Base-by-base conservation (phyloP, 2,888 invertebrate species). In the Drosophila picticornis region DNA sequence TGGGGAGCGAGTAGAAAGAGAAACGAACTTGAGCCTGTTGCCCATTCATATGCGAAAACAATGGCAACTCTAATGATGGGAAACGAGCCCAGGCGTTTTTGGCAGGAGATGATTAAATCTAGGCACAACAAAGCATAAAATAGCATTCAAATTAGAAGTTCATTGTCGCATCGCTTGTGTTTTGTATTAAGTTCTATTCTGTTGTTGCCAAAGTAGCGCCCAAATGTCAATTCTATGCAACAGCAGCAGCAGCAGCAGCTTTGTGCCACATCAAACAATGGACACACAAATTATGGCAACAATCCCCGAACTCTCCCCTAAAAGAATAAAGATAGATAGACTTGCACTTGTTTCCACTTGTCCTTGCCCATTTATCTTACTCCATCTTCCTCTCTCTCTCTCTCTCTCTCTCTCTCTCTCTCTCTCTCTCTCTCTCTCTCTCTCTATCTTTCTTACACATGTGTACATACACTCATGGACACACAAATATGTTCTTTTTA, bases 91-190 rank as follows among this genome's bases (percentile, higher is more conserved):
- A 74, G 58, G 29, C 63, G 46, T 46, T 25, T 25, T 7, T 46
- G 46, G 46, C 57, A 67, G 72, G 60, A 80, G 71, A 87, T 89
- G 87, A 87, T 87, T 87, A 82, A 87, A 89, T 87, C 90, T 85
- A 71, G 43, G 69, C 40, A 77, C 77, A 81, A 87, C 87, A 87
- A 87, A 85, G 79, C 71, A 72, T 67, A 81, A 85, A 84, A 87
- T 89, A 87, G 76, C 75, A 87, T 87, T 87, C 88, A 87, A 87
- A 87, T 87, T 87, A 87, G 90, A 85, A 78, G 78, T 85, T 84
- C 84, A 87, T 87, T 87, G 87, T 87, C 75, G 50, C 50, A 90
- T 87, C 75, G 29, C 29, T 27, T 19, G 29, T 57, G 22, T 40
- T 40, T 31, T 29, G 75, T 75, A 68, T 76, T 86, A 46, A 25